These are phyloP conservation scores for Odobenus rosmarus DNA, from an alignment of 2,113 vertebrate species.

Conservation along the genomic window DNA sequence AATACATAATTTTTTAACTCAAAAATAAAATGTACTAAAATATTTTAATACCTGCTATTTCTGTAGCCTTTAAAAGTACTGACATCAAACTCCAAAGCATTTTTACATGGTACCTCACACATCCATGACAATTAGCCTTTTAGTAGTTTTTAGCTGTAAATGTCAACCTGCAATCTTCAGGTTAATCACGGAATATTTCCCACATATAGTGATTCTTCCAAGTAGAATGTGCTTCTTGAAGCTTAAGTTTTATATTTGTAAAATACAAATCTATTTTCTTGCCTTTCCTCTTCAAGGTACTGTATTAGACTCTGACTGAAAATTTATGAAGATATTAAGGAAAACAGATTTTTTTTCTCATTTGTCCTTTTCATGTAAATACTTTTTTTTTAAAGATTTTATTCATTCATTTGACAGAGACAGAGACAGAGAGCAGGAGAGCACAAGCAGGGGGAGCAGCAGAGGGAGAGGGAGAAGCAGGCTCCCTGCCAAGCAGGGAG, in stretches of 20 bases:
- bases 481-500: too few relatives aligned
- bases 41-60: neutral
- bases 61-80: neutral
- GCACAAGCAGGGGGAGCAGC: too few relatives aligned
- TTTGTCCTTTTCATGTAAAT: neutral
- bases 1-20: conserved; percentile 34
- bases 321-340: neutral
- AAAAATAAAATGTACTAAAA: conserved; percentile 42
- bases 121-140: neutral
- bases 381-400: neutral
- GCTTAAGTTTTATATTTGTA: neutral
- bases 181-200: neutral
- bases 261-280: conserved; percentile 24
- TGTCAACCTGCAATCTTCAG: neutral
- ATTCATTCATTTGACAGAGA: too few relatives aligned
- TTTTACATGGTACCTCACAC: neutral
- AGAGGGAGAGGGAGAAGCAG: too few relatives aligned
- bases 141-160: neutral
- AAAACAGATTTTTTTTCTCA: neutral
- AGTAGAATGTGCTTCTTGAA: neutral
- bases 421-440: too few relatives aligned
- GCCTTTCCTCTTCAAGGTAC: neutral
- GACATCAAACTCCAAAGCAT: neutral
- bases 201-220: neutral
- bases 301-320: neutral